Evolutionary conservation across 2,113 vertebrate genomes (phyloP).

Genomic region (Theropithecus gelada): DNA sequence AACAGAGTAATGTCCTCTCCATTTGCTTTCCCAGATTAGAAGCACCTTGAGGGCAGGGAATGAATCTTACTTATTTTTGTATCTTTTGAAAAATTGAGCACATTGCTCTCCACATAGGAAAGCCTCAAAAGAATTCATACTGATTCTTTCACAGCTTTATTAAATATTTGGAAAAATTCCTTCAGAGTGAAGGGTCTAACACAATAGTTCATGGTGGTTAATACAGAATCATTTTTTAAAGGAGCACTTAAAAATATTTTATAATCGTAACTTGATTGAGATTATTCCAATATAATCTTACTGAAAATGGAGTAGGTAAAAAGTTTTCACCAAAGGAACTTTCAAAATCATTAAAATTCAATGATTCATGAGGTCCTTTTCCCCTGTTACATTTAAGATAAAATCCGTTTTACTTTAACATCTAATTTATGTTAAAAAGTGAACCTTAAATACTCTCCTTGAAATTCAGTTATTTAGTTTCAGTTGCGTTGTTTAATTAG

Average conservation of each 20-base stretch:
- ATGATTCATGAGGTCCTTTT: background rate
- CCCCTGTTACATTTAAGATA: background rate
- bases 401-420: background rate
- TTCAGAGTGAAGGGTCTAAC: background rate
- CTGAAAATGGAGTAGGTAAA: background rate
- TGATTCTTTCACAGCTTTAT: conserved; percentile 1
- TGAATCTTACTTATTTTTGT: background rate
- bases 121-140: background rate
- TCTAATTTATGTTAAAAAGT: background rate
- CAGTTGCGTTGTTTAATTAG: background rate
- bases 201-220: background rate
- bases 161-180: background rate
- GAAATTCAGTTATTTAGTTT: background rate
- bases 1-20: background rate
- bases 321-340: background rate
- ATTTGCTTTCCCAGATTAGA: background rate
- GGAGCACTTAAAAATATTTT: background rate
- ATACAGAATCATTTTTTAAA: background rate
- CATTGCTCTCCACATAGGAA: background rate
- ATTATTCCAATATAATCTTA: background rate
- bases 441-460: background rate
- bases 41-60: background rate
- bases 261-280: background rate
- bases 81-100: background rate
- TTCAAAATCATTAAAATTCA: conserved; percentile 8